Evolutionary conservation across 1,140 invertebrate genomes (phyloP).

Genomic region (Drosophila trapezifrons): DNA sequence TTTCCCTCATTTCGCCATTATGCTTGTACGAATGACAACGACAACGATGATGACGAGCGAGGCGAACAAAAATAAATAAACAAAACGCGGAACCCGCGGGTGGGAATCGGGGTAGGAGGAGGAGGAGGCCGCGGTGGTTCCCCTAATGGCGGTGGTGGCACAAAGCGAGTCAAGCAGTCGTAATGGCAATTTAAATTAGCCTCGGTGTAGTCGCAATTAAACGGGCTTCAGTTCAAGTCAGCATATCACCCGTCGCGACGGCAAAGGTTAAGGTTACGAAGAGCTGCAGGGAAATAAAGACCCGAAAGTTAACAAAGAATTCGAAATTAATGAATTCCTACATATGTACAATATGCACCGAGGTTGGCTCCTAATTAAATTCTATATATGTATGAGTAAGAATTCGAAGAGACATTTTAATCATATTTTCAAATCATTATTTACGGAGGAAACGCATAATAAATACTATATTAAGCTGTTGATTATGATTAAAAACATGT

Average conservation of each 20-base stretch:
- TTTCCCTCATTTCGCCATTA: slow-evolving; percentile 24
- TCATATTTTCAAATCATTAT: background rate
- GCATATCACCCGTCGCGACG: background rate
- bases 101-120: background rate
- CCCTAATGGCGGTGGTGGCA: slow-evolving; percentile 15
- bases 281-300: slow-evolving; percentile 5
- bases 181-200: slow-evolving; percentile 72
- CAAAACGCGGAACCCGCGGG: slow-evolving; percentile 36
- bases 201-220: slow-evolving; percentile 60
- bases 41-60: slow-evolving; percentile 36
- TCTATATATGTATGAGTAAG: background rate
- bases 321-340: slow-evolving; percentile 11
- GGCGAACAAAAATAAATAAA: slow-evolving; percentile 39
- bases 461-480: background rate
- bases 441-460: too few relatives aligned
- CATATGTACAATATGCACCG: background rate
- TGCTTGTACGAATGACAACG: slow-evolving; percentile 39
- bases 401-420: background rate
- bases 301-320: slow-evolving; percentile 11
- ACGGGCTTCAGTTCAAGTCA: slow-evolving; percentile 23
- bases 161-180: slow-evolving; percentile 53
- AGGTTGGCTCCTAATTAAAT: slow-evolving; percentile 18
- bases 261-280: slow-evolving; percentile 20
- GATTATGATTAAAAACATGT: too few relatives aligned
- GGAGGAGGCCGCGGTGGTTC: background rate